Conservation (phyloP, 1,140 invertebrate species). For the Euwallacea fornicatus region DNA sequence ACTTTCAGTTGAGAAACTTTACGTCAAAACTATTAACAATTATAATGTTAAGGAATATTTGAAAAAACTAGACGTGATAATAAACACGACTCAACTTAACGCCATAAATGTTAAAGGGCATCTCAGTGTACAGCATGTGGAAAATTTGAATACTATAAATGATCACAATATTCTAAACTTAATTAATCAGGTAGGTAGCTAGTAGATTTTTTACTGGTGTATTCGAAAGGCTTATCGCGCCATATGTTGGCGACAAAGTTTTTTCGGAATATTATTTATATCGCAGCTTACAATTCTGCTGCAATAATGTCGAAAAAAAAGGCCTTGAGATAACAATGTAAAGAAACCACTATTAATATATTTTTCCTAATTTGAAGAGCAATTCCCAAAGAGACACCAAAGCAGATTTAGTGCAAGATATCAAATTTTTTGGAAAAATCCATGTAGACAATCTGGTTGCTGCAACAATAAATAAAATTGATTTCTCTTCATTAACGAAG, state of each 20-base stretch:
- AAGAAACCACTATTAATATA: neutral
- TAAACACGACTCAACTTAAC: constrained; percentile 24
- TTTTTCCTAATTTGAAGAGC: constrained; percentile 7
- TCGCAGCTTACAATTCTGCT: too few relatives aligned
- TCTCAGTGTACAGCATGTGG: constrained; percentile 38
- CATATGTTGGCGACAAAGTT: neutral
- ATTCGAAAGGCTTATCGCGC: neutral
- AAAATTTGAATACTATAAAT: constrained; percentile 44
- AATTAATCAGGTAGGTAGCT: constrained; percentile 34
- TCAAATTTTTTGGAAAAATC: constrained; percentile 27
- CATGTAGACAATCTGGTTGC: constrained; percentile 38
- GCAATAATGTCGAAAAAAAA: too few relatives aligned
- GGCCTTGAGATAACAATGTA: neutral
- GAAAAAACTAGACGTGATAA: constrained; percentile 35
- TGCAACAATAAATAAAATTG: constrained; percentile 41
- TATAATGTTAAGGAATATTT: constrained; percentile 41
- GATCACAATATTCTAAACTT: constrained; percentile 36
- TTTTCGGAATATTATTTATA: neutral
- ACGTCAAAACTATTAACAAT: constrained; percentile 38
- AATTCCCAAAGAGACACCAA: neutral
- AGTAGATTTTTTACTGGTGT: neutral
- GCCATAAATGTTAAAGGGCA: constrained; percentile 42
- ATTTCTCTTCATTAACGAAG: constrained; percentile 38
- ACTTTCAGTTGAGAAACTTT: constrained; percentile 42
- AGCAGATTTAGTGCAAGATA: neutral